Conservation (phyloP, 2,113 vertebrate genomes). For the Bombycilla garrulus region DNA sequence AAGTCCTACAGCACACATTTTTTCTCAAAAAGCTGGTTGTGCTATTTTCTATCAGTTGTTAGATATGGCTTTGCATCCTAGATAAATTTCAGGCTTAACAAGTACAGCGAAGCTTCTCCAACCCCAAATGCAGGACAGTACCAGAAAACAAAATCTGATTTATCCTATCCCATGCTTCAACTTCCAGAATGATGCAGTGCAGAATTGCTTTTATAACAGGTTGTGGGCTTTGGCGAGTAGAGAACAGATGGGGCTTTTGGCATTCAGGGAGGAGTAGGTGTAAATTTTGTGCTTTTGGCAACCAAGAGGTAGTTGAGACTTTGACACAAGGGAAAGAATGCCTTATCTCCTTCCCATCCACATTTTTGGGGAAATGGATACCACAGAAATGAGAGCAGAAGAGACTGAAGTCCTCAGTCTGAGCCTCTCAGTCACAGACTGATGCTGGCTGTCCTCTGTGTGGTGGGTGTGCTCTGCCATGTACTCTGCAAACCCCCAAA, state of each 20-base stretch:
- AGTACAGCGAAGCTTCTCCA: background rate
- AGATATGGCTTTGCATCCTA: background rate
- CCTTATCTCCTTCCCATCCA: constrained; percentile 5
- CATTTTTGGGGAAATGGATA: background rate
- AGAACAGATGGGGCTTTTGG: constrained; percentile 63
- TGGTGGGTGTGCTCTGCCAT: background rate
- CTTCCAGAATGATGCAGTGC: constrained; percentile 31
- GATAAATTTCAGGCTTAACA: background rate
- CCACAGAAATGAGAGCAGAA: background rate
- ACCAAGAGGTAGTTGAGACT: constrained; percentile 45
- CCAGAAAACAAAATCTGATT: background rate
- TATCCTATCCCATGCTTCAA: background rate
- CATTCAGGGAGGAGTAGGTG: constrained; percentile 54
- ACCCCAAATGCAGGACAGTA: background rate
- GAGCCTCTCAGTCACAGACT: background rate
- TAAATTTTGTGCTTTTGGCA: constrained; percentile 60
- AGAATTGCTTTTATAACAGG: constrained; percentile 45
- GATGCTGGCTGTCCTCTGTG: background rate
- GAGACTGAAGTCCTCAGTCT: background rate
- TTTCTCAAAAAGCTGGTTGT: background rate
- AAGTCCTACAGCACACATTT: background rate
- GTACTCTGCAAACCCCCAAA: background rate
- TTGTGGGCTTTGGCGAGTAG: constrained; percentile 43
- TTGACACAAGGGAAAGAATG: constrained; percentile 39
- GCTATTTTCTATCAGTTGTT: background rate